Evolutionary conservation across 1,140 invertebrate species (phyloP).

Genomic region (Drosophila trapezifrons): DNA sequence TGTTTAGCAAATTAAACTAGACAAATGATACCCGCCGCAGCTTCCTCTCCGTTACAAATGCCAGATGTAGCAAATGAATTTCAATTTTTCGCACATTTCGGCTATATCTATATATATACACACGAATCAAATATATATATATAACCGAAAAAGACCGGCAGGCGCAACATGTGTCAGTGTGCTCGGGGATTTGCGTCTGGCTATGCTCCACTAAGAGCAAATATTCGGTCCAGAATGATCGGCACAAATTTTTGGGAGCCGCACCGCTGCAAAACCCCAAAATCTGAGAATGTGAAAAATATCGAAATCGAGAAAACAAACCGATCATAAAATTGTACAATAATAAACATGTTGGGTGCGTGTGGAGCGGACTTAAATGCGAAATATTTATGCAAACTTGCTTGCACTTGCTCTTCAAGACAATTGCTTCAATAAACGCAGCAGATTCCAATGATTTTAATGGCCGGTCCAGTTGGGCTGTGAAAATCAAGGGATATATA

Average conservation of each 20-base stretch:
- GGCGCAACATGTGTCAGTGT: conserved; percentile 50
- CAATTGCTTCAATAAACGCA: conserved; percentile 22
- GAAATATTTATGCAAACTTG: conserved; percentile 72
- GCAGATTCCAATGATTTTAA: conserved; percentile 18
- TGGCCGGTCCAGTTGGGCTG: conserved; percentile 7
- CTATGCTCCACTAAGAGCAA: conserved; percentile 54
- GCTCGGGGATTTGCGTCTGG: conserved; percentile 26
- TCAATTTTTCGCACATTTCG: conserved; percentile 66
- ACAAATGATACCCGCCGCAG: conserved; percentile 13
- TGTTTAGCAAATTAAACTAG: conserved; percentile 20
- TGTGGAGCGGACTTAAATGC: conserved; percentile 14
- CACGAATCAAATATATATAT: conserved; percentile 13
- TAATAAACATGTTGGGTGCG: conserved; percentile 58
- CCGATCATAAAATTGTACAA: conserved; percentile 59
- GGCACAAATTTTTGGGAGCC: conserved; percentile 40
- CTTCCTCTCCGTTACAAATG: conserved; percentile 9
- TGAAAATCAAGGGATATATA: conserved; percentile 1
- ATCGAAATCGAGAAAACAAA: conserved; percentile 29
- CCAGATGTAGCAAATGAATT: conserved; percentile 67
- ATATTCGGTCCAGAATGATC: conserved; percentile 51
- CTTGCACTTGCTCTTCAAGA: conserved; percentile 65
- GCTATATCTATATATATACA: conserved; percentile 9
- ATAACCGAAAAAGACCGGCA: conserved; percentile 2
- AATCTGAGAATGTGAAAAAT: conserved; percentile 12
- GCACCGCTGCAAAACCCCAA: conserved; percentile 14